Evolutionary conservation across 2,888 invertebrate species (phyloP).

Genomic region (Rhodophaea formosa): DNA sequence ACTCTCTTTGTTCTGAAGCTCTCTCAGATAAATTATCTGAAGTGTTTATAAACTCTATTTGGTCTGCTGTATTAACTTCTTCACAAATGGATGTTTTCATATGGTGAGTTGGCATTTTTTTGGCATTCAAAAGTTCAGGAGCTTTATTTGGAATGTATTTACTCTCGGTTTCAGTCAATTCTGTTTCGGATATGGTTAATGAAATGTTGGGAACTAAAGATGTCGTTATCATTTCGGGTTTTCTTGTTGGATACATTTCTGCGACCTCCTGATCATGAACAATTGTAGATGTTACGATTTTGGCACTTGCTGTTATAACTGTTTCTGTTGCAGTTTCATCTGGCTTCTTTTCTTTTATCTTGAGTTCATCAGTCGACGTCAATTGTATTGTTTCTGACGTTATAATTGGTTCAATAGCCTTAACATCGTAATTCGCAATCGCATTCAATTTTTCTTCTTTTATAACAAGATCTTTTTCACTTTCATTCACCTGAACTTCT

Average conservation of each 20-base stretch:
- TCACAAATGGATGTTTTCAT: slow-evolving; percentile 66
- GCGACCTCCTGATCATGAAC: slow-evolving; percentile 85
- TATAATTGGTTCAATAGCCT: slow-evolving; percentile 81
- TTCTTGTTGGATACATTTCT: slow-evolving; percentile 45
- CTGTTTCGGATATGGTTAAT: slow-evolving; percentile 82
- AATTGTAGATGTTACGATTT: slow-evolving; percentile 81
- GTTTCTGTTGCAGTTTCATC: slow-evolving; percentile 60
- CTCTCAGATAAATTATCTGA: slow-evolving; percentile 38
- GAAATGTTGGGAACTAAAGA: slow-evolving; percentile 82
- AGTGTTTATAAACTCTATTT: slow-evolving; percentile 49
- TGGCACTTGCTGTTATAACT: slow-evolving; percentile 83
- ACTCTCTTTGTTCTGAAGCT: slow-evolving; percentile 57
- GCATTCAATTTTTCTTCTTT: slow-evolving; percentile 74
- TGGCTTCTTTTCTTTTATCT: slow-evolving; percentile 72
- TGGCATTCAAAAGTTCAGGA: slow-evolving; percentile 44
- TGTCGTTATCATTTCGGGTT: slow-evolving; percentile 60
- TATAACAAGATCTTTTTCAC: slow-evolving; percentile 79
- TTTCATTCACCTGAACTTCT: slow-evolving; percentile 84
- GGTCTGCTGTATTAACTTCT: slow-evolving; percentile 69
- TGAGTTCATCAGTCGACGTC: slow-evolving; percentile 74
- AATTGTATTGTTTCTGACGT: slow-evolving; percentile 76
- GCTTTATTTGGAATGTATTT: slow-evolving; percentile 60
- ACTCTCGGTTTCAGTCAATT: slow-evolving; percentile 84
- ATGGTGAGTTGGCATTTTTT: slow-evolving; percentile 50
- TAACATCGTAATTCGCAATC: slow-evolving; percentile 81